These are phyloP conservation scores for Diogma glabrata DNA, from an alignment of 2,888 invertebrate species.

Conservation along the genomic window DNA sequence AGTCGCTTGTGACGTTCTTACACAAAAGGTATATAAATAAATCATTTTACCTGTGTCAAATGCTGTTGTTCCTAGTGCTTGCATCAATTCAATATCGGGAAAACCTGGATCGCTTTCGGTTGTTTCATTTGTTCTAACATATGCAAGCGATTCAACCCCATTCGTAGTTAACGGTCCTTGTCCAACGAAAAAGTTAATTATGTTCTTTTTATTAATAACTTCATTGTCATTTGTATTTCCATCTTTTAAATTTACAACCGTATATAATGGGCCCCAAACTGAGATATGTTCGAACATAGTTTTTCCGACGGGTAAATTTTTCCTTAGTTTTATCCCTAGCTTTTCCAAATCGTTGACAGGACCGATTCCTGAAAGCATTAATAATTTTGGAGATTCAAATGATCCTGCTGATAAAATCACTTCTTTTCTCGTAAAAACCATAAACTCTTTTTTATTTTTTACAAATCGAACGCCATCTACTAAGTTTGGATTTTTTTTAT, in stretches of 20 bases:
- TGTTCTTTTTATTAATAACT: not conserved
- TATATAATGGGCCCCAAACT: conserved; percentile 35
- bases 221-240: not conserved
- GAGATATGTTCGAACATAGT: conserved; percentile 48
- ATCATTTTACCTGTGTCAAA: no score
- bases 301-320: conserved; percentile 50
- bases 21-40: no score
- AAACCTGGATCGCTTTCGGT: conserved; percentile 45
- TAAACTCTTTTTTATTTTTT: conserved; percentile 24
- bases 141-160: conserved; percentile 56
- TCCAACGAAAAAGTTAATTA: conserved; percentile 24
- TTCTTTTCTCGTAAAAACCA: conserved; percentile 44
- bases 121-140: conserved; percentile 46
- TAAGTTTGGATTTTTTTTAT: conserved; percentile 39
- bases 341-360: conserved; percentile 38
- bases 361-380: conserved; percentile 68
- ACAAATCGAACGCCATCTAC: conserved; percentile 38
- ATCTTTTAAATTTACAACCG: conserved; percentile 2
- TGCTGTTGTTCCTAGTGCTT: conserved; percentile 48
- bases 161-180: conserved; percentile 41
- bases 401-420: conserved; percentile 72
- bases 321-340: conserved; percentile 41
- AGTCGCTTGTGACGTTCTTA: no score
- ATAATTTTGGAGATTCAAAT: conserved; percentile 70
- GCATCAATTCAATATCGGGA: conserved; percentile 56